A percentile compares a stretch with the other conserved stretches of the same genome.
Conservation (phyloP, 2,888 invertebrate genomes). For the Euzetes globulus region DNA sequence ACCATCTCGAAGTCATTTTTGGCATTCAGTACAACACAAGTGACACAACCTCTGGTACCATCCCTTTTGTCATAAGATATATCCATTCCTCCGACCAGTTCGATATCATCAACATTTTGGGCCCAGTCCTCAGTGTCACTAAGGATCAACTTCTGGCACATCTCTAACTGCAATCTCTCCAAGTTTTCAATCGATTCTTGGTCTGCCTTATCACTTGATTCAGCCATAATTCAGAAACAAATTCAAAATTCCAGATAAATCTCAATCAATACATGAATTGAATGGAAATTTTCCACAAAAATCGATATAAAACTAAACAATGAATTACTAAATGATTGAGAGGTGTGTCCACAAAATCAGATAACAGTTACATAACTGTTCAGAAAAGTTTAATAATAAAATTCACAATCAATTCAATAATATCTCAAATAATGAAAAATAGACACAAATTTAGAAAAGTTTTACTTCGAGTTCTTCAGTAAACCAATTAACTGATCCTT, state of each 20-base stretch:
- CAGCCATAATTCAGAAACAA: neutral
- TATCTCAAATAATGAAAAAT: neutral
- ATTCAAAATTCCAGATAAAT: too few species aligned
- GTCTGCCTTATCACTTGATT: neutral
- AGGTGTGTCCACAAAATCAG: too few species aligned
- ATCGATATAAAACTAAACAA: too few species aligned
- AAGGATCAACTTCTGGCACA: conserved; percentile 5
- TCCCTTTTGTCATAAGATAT: neutral
- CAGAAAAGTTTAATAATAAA: too few species aligned
- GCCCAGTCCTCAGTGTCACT: conserved; percentile 9
- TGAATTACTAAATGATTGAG: too few species aligned
- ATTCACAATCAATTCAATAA: neutral
- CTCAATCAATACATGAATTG: too few species aligned
- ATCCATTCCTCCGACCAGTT: conserved; percentile 26
- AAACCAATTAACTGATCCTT: too few species aligned
- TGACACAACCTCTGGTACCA: neutral
- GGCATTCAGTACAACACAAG: neutral
- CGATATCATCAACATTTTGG: neutral
- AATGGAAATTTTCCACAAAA: too few species aligned
- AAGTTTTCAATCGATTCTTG: neutral
- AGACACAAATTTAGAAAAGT: neutral
- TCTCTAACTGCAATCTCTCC: neutral
- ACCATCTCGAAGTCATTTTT: neutral
- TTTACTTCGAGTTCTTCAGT: too few species aligned
- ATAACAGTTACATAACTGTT: too few species aligned